These are phyloP conservation scores for Metaphire vulgaris DNA, from an alignment of 1,140 invertebrate genomes.

Conservation along the genomic window DNA sequence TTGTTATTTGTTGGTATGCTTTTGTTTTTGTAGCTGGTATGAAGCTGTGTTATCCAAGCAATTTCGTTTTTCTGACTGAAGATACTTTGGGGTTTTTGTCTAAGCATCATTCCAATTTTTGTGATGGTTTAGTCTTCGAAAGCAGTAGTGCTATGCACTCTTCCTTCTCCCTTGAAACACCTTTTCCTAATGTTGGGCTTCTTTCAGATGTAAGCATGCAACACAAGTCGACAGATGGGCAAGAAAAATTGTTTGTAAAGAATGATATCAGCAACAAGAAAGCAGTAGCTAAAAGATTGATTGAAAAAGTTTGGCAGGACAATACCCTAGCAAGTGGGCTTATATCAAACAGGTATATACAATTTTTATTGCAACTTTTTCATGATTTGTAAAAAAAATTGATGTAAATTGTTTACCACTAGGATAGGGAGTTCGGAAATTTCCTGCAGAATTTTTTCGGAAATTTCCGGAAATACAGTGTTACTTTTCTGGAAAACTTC, in stretches of 20 bases:
- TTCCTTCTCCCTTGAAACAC: neutral
- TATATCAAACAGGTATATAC: neutral
- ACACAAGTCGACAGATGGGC: neutral
- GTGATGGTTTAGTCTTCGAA: neutral
- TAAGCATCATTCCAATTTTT: slow-evolving; percentile 13
- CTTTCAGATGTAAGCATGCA: neutral
- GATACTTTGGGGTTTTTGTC: slow-evolving; percentile 67
- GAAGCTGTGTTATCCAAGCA: slow-evolving; percentile 86
- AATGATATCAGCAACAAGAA: neutral
- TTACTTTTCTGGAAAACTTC: no score
- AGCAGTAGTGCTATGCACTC: neutral
- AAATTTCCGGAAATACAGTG: no score
- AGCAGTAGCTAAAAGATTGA: slow-evolving; percentile 48
- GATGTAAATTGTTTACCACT: no score
- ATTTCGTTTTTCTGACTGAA: slow-evolving; percentile 79
- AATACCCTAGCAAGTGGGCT: slow-evolving; percentile 36
- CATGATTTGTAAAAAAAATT: no score
- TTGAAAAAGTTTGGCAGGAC: slow-evolving; percentile 72
- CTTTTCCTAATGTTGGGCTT: neutral
- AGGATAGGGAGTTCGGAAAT: no score
- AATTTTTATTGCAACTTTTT: neutral
- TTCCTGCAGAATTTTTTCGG: no score
- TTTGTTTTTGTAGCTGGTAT: slow-evolving; percentile 70
- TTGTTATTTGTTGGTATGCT: slow-evolving; percentile 36
- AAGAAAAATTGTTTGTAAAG: neutral